Conservation (phyloP, 2,797 vertebrate genomes). For the Takifugu ocellatus region DNA sequence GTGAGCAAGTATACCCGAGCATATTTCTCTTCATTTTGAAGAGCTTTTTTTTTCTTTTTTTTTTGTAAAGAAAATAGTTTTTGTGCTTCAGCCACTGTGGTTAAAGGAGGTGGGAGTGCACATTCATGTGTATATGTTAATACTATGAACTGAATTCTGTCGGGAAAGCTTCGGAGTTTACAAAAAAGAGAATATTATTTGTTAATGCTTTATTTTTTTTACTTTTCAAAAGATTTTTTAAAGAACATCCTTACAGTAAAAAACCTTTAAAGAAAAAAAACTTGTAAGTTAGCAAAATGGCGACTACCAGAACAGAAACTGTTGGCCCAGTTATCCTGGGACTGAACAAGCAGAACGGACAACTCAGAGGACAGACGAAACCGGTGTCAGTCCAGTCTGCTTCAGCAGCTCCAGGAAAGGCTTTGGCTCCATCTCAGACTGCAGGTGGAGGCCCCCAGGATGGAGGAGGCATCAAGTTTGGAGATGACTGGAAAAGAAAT, state of each 20-base stretch:
- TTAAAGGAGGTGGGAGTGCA: slow-evolving; percentile 71
- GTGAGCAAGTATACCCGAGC: slow-evolving; percentile 75
- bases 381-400: slow-evolving; percentile 61
- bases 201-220: slow-evolving; percentile 77
- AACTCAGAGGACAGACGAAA: slow-evolving; percentile 76
- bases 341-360: slow-evolving; percentile 79
- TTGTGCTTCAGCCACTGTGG: slow-evolving; percentile 72
- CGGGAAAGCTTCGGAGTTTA: slow-evolving; percentile 60
- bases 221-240: slow-evolving; percentile 67
- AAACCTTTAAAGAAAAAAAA: slow-evolving; percentile 42
- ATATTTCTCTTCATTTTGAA: slow-evolving; percentile 83
- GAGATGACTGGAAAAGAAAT: slow-evolving; percentile 81
- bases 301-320: slow-evolving; percentile 76
- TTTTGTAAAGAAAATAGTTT: slow-evolving; percentile 57
- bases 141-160: slow-evolving; percentile 63
- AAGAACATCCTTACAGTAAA: slow-evolving; percentile 56
- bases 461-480: slow-evolving; percentile 77
- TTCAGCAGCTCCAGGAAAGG: slow-evolving; percentile 63
- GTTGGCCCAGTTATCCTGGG: slow-evolving; percentile 71
- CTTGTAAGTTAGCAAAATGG: slow-evolving; percentile 56
- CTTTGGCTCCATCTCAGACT: slow-evolving; percentile 55
- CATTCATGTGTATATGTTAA: slow-evolving; percentile 75
- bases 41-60: slow-evolving; percentile 52
- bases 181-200: slow-evolving; percentile 69
- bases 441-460: slow-evolving; percentile 59